Base-by-base conservation (phyloP, 1,140 invertebrate species). In the Heliothis subflexa region DNA sequence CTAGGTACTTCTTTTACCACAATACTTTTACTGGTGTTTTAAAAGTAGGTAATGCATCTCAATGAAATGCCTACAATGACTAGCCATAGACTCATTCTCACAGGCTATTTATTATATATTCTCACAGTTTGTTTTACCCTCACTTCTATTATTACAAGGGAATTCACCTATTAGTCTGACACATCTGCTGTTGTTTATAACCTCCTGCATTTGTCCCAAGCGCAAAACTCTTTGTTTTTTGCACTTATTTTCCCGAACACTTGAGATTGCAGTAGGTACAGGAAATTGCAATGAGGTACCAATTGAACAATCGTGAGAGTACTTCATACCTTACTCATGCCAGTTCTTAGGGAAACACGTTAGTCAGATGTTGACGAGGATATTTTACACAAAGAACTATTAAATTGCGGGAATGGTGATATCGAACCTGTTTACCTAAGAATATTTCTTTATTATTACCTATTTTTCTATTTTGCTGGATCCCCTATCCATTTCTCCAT, bases 111-210 rank as follows among this genome's bases (percentile, higher is more conserved):
- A 2, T 0, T 25, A 25, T 25, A 25, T 25, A 25, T 25, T 25
- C 21, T 25, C 21, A 25, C 21, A 25, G 21, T 25, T 25, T 25
- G 21, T 25, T 25, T 25, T 25, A 25, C 21, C 61, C 61, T 12
- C 10, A 1, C 16, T 9, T 40, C 33, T 40, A 18, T 14, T 64
- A 12, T 47, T n/a, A 40, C 61, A 64, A 64, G 61, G 61, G 61
- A 18, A 64, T 64, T 64, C 18, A 64, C 61, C 61, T 47, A 64
- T 47, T 47, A 18, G n/a, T 1, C 57, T 61, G 59, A 61, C 59
- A 61, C 61, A 45, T 40, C n/a, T 64, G 33, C 16, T 55, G 16
- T 61, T 62, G 33, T 47, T 47, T 10, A 12, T 57, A 57, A 57
- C 21, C n/a, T 3, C 61, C 40, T 7, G 61, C 40, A 64, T 45